These are phyloP conservation scores for Euura saliciscinereae DNA, from an alignment of 1,140 invertebrate species.

Conservation along the genomic window DNA sequence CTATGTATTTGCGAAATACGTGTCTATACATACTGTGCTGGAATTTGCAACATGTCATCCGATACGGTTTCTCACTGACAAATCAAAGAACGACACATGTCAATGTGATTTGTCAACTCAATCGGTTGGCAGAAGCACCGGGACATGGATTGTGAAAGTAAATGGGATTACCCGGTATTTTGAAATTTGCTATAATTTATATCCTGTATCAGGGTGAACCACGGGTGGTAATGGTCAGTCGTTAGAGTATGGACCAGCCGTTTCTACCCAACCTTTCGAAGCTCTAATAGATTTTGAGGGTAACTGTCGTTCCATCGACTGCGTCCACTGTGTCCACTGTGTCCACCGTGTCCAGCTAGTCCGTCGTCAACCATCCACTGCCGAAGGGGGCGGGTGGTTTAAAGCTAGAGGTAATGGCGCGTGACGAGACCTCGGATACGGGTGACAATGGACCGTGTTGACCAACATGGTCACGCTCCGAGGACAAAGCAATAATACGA, in stretches of 20 bases:
- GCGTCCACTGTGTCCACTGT: neutral
- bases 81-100: no score
- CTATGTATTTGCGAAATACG: no score
- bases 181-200: no score
- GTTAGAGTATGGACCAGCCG: neutral
- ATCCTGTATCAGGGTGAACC: neutral
- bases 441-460: conserved; percentile 49
- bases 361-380: neutral
- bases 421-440: conserved; percentile 47
- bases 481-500: conserved; percentile 13
- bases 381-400: conserved; percentile 30
- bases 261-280: neutral
- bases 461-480: conserved; percentile 51
- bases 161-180: no score
- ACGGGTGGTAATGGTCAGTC: conserved; percentile 4
- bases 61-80: no score
- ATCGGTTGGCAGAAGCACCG: no score
- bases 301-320: conserved; percentile 7
- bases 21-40: no score
- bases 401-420: conserved; percentile 58
- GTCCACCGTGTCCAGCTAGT: neutral
- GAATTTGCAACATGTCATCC: no score
- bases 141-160: no score
- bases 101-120: no score
- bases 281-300: conserved; percentile 5